phyloP scores from a whole-genome alignment of 2,113 vertebrate genomes.

The Parus major region DNA sequence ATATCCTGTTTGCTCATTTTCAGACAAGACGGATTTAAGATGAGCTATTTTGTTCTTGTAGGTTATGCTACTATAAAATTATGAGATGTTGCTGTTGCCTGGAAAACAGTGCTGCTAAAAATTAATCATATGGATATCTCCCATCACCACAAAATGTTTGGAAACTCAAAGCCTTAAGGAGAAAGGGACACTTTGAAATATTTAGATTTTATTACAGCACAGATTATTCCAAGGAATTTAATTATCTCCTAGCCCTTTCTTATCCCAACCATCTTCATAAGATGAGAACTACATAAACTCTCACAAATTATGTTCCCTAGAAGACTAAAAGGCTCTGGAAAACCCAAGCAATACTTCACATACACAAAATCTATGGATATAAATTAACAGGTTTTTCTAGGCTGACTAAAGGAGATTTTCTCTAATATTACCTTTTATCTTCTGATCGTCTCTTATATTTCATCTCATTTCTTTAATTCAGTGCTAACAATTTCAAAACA shows the following conservation, averaged over 20 bases:
- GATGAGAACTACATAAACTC: background rate
- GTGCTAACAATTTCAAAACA: background rate
- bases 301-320: background rate
- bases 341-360: background rate
- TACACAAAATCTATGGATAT: background rate
- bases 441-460: background rate
- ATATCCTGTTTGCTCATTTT: background rate
- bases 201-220: background rate
- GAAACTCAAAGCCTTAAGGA: background rate
- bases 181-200: background rate
- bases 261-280: background rate
- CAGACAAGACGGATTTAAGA: background rate
- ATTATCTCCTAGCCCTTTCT: background rate
- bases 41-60: background rate
- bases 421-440: background rate
- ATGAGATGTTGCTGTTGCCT: background rate
- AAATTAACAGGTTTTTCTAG: background rate
- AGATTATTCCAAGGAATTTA: background rate
- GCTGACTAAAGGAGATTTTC: background rate
- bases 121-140: background rate
- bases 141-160: background rate
- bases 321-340: background rate
- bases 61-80: background rate
- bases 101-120: background rate
- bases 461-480: background rate